phyloP scores from a whole-genome alignment of 2,888 invertebrate genomes.

The Boloria selene region DNA sequence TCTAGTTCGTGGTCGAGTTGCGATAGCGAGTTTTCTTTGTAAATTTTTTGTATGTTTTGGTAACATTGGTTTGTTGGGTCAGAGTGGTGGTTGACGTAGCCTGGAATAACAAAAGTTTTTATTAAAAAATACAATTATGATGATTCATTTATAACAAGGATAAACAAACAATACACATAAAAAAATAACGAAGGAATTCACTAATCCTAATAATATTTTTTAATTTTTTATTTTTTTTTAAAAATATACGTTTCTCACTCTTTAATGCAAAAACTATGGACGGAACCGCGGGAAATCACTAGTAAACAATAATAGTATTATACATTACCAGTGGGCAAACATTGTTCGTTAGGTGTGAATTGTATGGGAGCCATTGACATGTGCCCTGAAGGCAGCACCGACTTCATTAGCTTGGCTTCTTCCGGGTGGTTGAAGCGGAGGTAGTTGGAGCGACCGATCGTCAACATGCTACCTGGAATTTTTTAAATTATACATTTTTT shows the following conservation, averaged over 20 bases:
- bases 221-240: too few species aligned
- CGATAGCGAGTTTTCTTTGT: conserved; percentile 64
- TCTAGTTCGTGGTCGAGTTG: conserved; percentile 75
- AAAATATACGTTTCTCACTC: too few species aligned
- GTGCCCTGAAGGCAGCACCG: conserved; percentile 88
- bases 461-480: conserved; percentile 91
- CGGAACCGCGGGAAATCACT: too few species aligned
- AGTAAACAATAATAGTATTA: too few species aligned
- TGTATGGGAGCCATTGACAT: conserved; percentile 91
- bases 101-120: conserved; percentile 49
- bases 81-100: conserved; percentile 58
- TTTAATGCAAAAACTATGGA: too few species aligned
- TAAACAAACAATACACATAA: too few species aligned
- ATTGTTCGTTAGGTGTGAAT: conserved; percentile 78
- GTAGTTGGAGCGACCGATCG: conserved; percentile 94
- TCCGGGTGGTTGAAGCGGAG: conserved; percentile 96
- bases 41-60: conserved; percentile 62
- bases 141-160: too few species aligned
- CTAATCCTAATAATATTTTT: too few species aligned
- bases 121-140: not conserved
- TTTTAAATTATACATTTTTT: not conserved
- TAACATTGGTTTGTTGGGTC: conserved; percentile 61
- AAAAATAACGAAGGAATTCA: too few species aligned
- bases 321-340: conserved; percentile 50
- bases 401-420: conserved; percentile 93